Base-by-base conservation (phyloP, 2,888 invertebrate genomes). In the Eristalis pertinax region DNA sequence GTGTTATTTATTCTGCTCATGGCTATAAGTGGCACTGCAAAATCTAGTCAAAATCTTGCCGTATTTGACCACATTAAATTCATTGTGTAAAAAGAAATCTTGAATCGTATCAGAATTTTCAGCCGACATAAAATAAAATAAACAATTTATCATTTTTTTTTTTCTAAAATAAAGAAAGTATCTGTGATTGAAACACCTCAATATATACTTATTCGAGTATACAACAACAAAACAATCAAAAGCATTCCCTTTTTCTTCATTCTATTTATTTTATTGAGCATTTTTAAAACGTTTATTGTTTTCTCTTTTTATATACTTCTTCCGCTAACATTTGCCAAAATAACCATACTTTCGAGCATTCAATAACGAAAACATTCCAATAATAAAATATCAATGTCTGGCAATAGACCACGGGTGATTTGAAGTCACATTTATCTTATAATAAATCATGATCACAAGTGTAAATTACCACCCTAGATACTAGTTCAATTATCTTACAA, bases 31-130 rank as follows among this genome's bases (percentile, higher is more conserved):
- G 77, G 69, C 69, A 83, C 64, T 73, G 70, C 79, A 79, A 80
- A 81, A 82, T 89, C 89, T 89, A 89, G 89, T 89, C 89, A 87
- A 89, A 88, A 87, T 89, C 89, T 89, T 89, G 89, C 89, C 89
- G 78, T 89, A 83, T 87, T 82, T 84, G 85, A 87, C 83, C 89
- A 77, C 86, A 86, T 79, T 63, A 38, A 83, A 76, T 79, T 72
- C 76, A 84, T 84, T 84, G 32, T 77, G 41, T 63, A 68, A 67
- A 67, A 32, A 56, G 50, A 29, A 41, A 32, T 38, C 22, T 69
- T 29, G 68, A 81, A 70, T 75, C 69, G 38, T 38, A 63, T 29
- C 58, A 56, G 10, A 69, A 70, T 70, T 32, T 82, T 72, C 82
- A 76, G 70, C 82, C 60, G 67, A 72, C 70, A 76, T 82, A 76